These are phyloP conservation scores for Saccostrea glomerata DNA, from an alignment of 1,140 invertebrate species.

Conservation along the genomic window DNA sequence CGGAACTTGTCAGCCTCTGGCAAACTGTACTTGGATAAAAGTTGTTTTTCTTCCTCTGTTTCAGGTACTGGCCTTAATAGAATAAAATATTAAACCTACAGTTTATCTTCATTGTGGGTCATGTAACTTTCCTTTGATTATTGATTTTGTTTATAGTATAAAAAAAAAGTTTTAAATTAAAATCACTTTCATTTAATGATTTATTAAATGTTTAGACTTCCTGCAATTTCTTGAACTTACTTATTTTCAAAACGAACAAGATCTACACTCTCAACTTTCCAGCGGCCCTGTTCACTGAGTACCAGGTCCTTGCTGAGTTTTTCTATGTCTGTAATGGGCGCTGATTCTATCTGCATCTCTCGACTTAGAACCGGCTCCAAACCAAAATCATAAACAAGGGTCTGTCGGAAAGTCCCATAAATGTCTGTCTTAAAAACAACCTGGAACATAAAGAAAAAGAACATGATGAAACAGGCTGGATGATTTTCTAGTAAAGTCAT, in stretches of 20 bases:
- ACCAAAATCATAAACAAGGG: slow-evolving; percentile 89
- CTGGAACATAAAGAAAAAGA: slow-evolving; percentile 63
- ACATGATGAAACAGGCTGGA: background rate
- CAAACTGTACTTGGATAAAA: slow-evolving; percentile 85
- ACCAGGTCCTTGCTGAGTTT: slow-evolving; percentile 83
- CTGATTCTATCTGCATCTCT: slow-evolving; percentile 88
- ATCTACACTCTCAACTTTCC: slow-evolving; percentile 82
- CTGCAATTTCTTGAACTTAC: slow-evolving; percentile 56
- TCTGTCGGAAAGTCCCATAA: slow-evolving; percentile 90
- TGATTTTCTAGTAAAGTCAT: background rate
- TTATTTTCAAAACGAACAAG: slow-evolving; percentile 83
- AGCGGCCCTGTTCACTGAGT: slow-evolving; percentile 81
- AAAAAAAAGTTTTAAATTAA: no score
- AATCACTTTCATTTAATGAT: no score
- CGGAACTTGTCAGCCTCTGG: slow-evolving; percentile 85
- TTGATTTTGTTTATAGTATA: no score
- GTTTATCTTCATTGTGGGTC: no score
- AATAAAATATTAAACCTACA: background rate
- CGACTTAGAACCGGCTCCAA: slow-evolving; percentile 85
- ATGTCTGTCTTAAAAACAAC: slow-evolving; percentile 86
- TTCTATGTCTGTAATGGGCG: slow-evolving; percentile 85
- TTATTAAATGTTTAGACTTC: no score
- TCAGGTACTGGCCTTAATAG: slow-evolving; percentile 63
- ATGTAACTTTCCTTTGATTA: no score
- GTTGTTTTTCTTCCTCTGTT: slow-evolving; percentile 70